Base-by-base conservation (phyloP, 2,797 vertebrate genomes). In the Poeciliopsis infans region DNA sequence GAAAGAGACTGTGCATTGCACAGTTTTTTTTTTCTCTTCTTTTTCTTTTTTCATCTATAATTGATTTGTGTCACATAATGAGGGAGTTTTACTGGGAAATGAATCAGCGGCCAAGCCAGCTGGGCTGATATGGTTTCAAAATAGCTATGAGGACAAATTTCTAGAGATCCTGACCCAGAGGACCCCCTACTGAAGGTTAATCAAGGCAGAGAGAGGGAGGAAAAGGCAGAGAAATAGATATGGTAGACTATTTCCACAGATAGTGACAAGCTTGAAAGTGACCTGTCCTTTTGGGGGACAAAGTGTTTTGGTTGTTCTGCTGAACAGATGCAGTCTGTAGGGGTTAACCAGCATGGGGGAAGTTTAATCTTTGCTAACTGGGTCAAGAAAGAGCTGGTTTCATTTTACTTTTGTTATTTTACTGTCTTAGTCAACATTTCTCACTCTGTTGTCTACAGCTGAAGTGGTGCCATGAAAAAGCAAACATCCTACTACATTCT, bases 41-140 rank as follows among this genome's bases (percentile, higher is more conserved):
- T 70, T 71, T 72, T 71, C 41, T 43, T 78, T 83, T 81, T 79
- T 78, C 85, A 91, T 92, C 81, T 83, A 93, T 92, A 93, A 93
- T 94, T 94, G 91, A 94, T 93, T 92, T 89, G 89, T 89, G 90
- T 91, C 93, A 91, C 90, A 91, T 91, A 91, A 91, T 91, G 79
- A 92, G 83, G 81, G 74, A 86, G 80, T 82, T 85, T 81, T 79
- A 83, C 80, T 74, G 76, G 2, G 88, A 88, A 89, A 87, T 78
- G 82, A 88, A 80, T 82, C 79, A 31, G 75, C 55, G 81, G 77
- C 81, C 81, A 0, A 76, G 88, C 85, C 83, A 85, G 85, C 82
- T 7, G 15, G 79, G 88, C 84, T 53, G 84, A 87, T 79, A 75
- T 20, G 76, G 75, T 81, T 88, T 90, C 74, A 84, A 84, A 93